These are phyloP conservation scores for Columba livia DNA, from an alignment of 2,113 vertebrate species.

Conservation along the genomic window DNA sequence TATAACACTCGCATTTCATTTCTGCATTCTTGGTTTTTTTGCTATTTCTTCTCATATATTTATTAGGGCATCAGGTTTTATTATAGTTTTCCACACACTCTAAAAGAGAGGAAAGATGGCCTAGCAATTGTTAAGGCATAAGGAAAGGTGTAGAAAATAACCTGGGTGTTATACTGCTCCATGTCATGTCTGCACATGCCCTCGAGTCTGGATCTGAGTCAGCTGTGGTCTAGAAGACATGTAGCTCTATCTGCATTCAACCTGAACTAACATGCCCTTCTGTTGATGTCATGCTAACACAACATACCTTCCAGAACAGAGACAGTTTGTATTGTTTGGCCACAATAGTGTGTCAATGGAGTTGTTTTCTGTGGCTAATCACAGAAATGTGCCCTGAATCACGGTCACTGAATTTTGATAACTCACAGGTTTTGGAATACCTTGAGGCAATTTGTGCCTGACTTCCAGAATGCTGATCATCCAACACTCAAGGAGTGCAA, in stretches of 20 bases:
- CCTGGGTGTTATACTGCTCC: background rate
- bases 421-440: slow-evolving; percentile 8
- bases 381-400: background rate
- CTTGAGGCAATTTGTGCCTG: background rate
- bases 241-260: background rate
- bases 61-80: background rate
- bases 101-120: background rate
- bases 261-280: background rate
- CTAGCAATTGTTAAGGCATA: background rate
- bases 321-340: background rate
- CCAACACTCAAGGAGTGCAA: background rate
- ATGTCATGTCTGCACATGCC: background rate
- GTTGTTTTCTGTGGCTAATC: background rate
- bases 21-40: background rate
- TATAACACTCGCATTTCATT: background rate
- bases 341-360: background rate
- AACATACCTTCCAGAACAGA: background rate
- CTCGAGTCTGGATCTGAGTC: background rate
- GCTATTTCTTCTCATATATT: background rate
- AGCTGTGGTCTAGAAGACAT: background rate
- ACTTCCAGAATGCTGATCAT: background rate
- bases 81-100: background rate
- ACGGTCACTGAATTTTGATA: background rate
- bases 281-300: background rate
- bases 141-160: background rate